Percentiles rank a stretch among this genome's conserved stretches.
These are phyloP conservation scores for Anoplopoma fimbria DNA, from an alignment of 2,113 vertebrate species.

Conservation along the genomic window DNA sequence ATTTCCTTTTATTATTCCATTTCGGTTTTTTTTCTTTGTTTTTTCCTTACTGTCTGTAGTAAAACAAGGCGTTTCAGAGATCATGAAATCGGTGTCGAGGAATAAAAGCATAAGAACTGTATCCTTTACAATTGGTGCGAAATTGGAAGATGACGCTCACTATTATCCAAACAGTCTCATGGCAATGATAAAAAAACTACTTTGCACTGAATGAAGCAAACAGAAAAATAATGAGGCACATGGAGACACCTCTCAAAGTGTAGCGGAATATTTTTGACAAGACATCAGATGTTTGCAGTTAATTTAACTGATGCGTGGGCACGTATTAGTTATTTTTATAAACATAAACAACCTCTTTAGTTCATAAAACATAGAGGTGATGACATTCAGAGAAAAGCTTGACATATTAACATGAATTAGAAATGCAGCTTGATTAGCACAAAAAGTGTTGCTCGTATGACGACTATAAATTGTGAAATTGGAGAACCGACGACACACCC, in stretches of 20 bases:
- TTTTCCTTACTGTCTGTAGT: constrained; percentile 48
- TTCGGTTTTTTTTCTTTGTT: neutral
- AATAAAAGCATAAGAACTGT: constrained; percentile 18
- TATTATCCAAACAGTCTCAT: constrained; percentile 6
- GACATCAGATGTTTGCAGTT: neutral
- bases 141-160: constrained; percentile 11
- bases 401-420: constrained; percentile 26
- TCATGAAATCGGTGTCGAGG: constrained; percentile 58
- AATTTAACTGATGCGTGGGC: constrained; percentile 6
- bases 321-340: neutral
- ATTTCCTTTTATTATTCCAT: constrained; percentile 63
- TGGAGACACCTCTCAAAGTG: neutral
- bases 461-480: constrained; percentile 29
- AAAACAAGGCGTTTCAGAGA: constrained; percentile 48
- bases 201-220: neutral
- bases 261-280: constrained; percentile 5
- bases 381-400: constrained; percentile 14
- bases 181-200: constrained; percentile 12
- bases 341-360: neutral
- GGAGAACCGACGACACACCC: constrained; percentile 28
- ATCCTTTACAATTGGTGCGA: constrained; percentile 5
- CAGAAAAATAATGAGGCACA: constrained; percentile 41
- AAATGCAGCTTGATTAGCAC: constrained; percentile 40
- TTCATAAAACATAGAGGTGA: constrained; percentile 13
- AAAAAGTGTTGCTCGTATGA: constrained; percentile 44